Conservation (phyloP, 2,113 vertebrate species). For the Thunnus thynnus region DNA sequence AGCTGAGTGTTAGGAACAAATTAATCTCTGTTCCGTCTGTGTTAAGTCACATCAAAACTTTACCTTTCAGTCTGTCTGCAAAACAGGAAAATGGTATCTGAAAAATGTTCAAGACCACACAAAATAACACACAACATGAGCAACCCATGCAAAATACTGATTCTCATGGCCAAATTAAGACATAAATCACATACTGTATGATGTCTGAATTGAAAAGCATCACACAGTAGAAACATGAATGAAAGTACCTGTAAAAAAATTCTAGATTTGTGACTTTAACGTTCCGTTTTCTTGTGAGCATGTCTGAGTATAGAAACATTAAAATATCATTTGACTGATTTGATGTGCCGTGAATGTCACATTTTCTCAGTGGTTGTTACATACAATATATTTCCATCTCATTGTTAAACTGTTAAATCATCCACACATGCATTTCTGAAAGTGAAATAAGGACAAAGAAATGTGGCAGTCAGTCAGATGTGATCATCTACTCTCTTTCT, state of each 20-base stretch:
- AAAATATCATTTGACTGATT: background rate
- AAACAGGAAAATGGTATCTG: conserved; percentile 44
- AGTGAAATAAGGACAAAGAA: conserved; percentile 78
- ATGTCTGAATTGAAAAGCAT: conserved; percentile 34
- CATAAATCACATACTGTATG: conserved; percentile 11
- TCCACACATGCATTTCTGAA: conserved; percentile 75
- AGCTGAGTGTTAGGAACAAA: background rate
- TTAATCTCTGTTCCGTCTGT: background rate
- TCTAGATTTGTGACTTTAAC: background rate
- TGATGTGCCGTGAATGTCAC: background rate
- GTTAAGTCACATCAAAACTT: conserved; percentile 36
- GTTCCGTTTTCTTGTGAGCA: background rate
- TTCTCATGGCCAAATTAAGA: conserved; percentile 29
- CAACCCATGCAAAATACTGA: conserved; percentile 33
- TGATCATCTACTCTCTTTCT: conserved; percentile 60
- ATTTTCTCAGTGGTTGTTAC: conserved; percentile 72
- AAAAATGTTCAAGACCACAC: conserved; percentile 33
- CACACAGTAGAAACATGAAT: conserved; percentile 20
- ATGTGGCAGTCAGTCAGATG: conserved; percentile 73
- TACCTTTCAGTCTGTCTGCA: conserved; percentile 53
- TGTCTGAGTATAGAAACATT: background rate
- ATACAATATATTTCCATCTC: conserved; percentile 76
- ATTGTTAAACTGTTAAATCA: conserved; percentile 75
- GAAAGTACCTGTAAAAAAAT: background rate
- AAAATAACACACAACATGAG: conserved; percentile 21